phyloP scores from a whole-genome alignment of 2,797 vertebrate species.

The Sylvia borin region DNA sequence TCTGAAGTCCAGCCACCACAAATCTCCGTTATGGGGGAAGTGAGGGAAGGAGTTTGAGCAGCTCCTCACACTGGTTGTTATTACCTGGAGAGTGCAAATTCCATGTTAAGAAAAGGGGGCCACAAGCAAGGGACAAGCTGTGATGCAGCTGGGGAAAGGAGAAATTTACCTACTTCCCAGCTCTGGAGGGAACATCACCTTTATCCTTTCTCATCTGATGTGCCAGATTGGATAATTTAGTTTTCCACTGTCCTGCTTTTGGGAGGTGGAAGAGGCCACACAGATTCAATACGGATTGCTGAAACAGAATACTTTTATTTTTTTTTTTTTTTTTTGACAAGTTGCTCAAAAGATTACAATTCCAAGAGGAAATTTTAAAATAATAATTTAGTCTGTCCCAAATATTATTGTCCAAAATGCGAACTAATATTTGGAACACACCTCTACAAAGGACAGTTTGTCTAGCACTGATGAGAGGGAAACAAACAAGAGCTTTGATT shows the following conservation, averaged over 20 bases:
- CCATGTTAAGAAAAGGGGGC: not conserved
- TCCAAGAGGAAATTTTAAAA: not conserved
- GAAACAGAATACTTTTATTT: not conserved
- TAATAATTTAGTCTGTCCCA: not conserved
- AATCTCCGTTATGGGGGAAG: accelerated
- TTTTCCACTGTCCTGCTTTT: not conserved
- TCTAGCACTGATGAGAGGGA: not conserved
- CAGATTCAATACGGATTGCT: not conserved
- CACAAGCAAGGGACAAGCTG: not conserved
- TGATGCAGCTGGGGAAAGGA: not conserved
- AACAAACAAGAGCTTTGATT: not conserved
- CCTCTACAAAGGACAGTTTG: not conserved
- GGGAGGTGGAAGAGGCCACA: not conserved
- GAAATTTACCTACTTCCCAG: not conserved
- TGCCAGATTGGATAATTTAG: not conserved
- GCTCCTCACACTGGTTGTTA: not conserved
- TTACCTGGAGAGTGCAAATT: not conserved
- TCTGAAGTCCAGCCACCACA: not conserved
- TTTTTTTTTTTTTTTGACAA: not conserved
- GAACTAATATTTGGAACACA: not conserved
- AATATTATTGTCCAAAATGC: not conserved
- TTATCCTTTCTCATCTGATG: not conserved
- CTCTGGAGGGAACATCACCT: not conserved
- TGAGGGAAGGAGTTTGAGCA: not conserved
- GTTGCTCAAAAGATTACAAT: not conserved